These are phyloP conservation scores for Nyctalus aviator DNA, from an alignment of 2,797 vertebrate genomes.

Conservation along the genomic window DNA sequence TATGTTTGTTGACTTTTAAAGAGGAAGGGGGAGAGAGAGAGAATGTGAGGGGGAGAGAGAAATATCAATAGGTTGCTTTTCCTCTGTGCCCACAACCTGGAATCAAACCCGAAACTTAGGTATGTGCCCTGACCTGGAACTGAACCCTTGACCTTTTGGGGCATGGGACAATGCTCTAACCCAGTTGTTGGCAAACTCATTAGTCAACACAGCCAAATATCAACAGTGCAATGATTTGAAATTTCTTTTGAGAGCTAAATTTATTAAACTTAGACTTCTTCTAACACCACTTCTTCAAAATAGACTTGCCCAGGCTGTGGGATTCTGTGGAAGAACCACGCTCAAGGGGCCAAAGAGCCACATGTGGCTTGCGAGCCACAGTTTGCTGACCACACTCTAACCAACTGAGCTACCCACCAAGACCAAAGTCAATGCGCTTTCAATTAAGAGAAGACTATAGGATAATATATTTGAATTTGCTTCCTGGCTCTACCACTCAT, in stretches of 20 bases:
- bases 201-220: too few species aligned
- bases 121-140: neutral
- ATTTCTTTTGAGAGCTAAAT: too few species aligned
- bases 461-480: conserved; percentile 31
- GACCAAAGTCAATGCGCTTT: conserved; percentile 17
- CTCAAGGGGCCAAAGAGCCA: too few species aligned
- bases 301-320: too few species aligned
- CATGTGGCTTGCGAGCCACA: too few species aligned
- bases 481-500: neutral
- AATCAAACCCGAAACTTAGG: neutral
- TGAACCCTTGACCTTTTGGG: neutral
- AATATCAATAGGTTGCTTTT: neutral
- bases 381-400: neutral
- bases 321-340: too few species aligned
- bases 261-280: too few species aligned
- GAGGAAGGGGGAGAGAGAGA: neutral
- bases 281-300: too few species aligned
- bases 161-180: neutral
- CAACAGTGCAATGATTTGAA: too few species aligned
- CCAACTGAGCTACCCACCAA: neutral
- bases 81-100: too few species aligned
- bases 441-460: conserved; percentile 38
- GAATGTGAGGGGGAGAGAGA: neutral
- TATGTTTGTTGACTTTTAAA: neutral
- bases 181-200: too few species aligned